These are phyloP conservation scores for Unio pictorum DNA, from an alignment of 2,888 invertebrate genomes.

Conservation along the genomic window DNA sequence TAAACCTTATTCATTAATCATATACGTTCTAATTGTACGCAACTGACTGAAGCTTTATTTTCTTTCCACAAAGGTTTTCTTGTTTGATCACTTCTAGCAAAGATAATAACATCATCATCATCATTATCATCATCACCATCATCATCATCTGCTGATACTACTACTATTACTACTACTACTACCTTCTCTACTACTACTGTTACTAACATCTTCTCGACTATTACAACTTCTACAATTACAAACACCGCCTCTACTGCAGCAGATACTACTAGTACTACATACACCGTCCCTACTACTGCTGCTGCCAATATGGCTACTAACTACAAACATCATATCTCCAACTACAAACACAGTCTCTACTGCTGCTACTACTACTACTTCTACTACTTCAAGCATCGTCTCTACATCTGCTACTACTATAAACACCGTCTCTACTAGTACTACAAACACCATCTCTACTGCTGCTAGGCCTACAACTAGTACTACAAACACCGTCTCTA, in stretches of 20 bases:
- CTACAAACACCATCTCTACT: slow-evolving; percentile 8
- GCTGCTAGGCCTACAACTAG: slow-evolving; percentile 10
- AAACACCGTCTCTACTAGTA: slow-evolving; percentile 5
- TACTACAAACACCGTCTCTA: slow-evolving; percentile 6
- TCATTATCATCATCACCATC: not conserved
- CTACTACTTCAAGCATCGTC: slow-evolving; percentile 7
- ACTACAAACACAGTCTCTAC: slow-evolving; percentile 3
- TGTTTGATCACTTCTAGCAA: too few species aligned
- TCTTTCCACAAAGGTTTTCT: too few species aligned
- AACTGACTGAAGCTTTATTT: too few species aligned
- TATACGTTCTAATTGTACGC: too few species aligned
- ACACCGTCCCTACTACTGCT: slow-evolving; percentile 3
- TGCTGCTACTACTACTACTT: slow-evolving; percentile 7
- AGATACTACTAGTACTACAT: slow-evolving; percentile 3
- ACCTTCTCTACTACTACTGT: slow-evolving; percentile 7
- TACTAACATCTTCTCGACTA: not conserved
- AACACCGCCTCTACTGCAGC: slow-evolving; percentile 1
- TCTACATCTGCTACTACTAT: slow-evolving; percentile 11
- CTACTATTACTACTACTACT: slow-evolving; percentile 13
- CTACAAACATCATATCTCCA: too few species aligned
- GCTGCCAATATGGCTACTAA: not conserved
- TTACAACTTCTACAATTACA: slow-evolving; percentile 16
- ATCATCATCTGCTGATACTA: slow-evolving; percentile 6
- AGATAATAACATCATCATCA: too few species aligned
- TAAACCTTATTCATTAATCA: too few species aligned